These are phyloP conservation scores for Lamellibrachia columna DNA, from an alignment of 2,888 invertebrate genomes.

Conservation along the genomic window DNA sequence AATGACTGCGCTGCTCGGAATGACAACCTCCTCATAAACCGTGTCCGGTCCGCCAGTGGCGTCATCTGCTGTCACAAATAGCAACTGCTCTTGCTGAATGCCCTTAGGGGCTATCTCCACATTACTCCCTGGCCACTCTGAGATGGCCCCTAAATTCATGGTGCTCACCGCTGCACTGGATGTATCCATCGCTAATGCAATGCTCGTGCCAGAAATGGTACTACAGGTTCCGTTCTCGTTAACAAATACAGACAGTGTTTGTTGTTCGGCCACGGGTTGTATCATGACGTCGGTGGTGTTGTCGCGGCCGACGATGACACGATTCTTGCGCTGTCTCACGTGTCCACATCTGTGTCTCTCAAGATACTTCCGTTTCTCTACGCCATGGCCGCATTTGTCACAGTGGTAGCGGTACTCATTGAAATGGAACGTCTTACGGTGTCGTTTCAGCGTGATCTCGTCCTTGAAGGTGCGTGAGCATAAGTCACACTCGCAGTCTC, in stretches of 20 bases:
- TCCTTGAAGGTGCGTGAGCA: neutral
- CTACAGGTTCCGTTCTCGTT: neutral
- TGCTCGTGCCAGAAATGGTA: neutral
- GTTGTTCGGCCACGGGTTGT: neutral
- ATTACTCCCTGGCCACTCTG: conserved; percentile 1
- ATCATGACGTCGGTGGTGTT: neutral
- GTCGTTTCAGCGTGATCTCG: neutral
- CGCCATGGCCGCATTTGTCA: neutral
- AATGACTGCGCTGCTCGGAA: neutral
- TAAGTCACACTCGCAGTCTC: neutral
- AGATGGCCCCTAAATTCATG: neutral
- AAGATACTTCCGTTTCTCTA: neutral
- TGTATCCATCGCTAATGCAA: neutral
- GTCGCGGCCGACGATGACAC: neutral
- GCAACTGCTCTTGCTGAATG: conserved; percentile 1
- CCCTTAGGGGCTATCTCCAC: neutral
- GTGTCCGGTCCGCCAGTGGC: neutral
- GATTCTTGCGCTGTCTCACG: neutral
- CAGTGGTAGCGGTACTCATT: neutral
- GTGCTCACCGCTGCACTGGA: neutral
- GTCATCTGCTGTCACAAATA: neutral
- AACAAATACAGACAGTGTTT: neutral
- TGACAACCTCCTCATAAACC: neutral
- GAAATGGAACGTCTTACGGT: neutral
- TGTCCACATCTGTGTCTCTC: neutral